A percentile compares a stretch with the other conserved stretches of the same genome.
Conservation (phyloP, 2,888 invertebrate species). For the Cordilura impudica region DNA sequence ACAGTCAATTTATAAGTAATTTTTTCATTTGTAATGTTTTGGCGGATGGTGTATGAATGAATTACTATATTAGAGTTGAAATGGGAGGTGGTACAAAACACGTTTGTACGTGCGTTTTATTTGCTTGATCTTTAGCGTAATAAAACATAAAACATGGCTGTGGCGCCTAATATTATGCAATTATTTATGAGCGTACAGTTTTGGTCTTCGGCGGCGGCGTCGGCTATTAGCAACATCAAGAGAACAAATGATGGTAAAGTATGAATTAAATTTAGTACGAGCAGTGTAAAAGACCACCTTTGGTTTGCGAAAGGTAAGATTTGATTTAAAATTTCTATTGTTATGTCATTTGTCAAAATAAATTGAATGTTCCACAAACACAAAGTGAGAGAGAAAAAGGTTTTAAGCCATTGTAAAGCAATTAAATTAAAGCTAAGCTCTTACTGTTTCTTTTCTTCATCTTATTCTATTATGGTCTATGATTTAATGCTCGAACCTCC, state of each 20-base stretch:
- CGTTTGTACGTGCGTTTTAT: slow-evolving; percentile 61
- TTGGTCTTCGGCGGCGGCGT: slow-evolving; percentile 34
- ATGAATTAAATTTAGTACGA: slow-evolving; percentile 36
- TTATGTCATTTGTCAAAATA: slow-evolving; percentile 77
- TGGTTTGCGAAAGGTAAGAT: neutral
- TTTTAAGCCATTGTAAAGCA: slow-evolving; percentile 31
- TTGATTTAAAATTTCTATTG: slow-evolving; percentile 66
- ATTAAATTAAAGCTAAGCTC: slow-evolving; percentile 40
- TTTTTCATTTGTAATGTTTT: slow-evolving; percentile 42
- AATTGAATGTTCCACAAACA: slow-evolving; percentile 61
- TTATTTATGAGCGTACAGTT: slow-evolving; percentile 55
- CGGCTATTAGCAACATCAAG: slow-evolving; percentile 21
- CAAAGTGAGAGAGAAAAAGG: neutral
- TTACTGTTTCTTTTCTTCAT: slow-evolving; percentile 1
- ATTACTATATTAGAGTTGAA: slow-evolving; percentile 51
- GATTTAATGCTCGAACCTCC: slow-evolving; percentile 52
- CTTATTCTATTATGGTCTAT: slow-evolving; percentile 34
- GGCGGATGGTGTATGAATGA: slow-evolving; percentile 29
- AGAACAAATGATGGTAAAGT: neutral
- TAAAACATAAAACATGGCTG: slow-evolving; percentile 36
- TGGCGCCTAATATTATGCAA: slow-evolving; percentile 64
- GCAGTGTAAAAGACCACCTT: slow-evolving; percentile 51
- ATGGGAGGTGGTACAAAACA: slow-evolving; percentile 55
- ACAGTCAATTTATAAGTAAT: no score
- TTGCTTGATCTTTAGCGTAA: slow-evolving; percentile 58